Evolutionary conservation across 2,888 invertebrate genomes (phyloP), one percentile per base, ranked within the genome.

Genomic region (Chloroclystis v-ata): DNA sequence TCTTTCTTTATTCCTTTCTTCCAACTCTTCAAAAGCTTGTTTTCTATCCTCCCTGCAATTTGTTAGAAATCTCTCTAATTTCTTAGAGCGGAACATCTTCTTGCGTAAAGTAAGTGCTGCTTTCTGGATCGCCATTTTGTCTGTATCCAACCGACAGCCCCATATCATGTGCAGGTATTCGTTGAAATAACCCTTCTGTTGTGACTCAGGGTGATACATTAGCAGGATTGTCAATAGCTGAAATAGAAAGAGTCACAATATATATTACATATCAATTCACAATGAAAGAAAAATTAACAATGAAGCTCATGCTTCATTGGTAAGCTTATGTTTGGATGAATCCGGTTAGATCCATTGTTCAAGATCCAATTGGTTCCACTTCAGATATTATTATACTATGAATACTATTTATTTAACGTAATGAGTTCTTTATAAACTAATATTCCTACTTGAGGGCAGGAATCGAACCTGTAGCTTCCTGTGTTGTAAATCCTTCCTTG

Each of bases 131-230:
- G 84, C 85, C 40, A 76, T 81, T 61, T 85, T 83, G 41, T 79
- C 79, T 14, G 67, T 67, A 29, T 74, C 76, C 0, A 72, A 61
- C 0, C 84, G 72, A 43, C 82, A 82, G 0, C 79, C 70, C 49
- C 78, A 69, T 0, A 79, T 78, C 78, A 85, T 74, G 59, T 86
- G 86, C 0, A 82, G 54, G 47, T 81, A 86, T 3, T 83, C 74
- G 43, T 73, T 72, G 7, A 86, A 58, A 1, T 80, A 52, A 0
- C 69, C 69, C 10, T 71, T 68, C 0, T 72, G 59, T 60, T 77
- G 75, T 0, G 85, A 76, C 8, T 61, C 68, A 0, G 86, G 85
- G 47, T 87, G 86, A 48, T 81, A 70, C 82, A 84, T 79, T 8
- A 87, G 59, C 0, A 86, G 66, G 11, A 86, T 69, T 13, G 75